Base-by-base conservation (phyloP, 2,888 invertebrate species). In the Cremastinae sp. region DNA sequence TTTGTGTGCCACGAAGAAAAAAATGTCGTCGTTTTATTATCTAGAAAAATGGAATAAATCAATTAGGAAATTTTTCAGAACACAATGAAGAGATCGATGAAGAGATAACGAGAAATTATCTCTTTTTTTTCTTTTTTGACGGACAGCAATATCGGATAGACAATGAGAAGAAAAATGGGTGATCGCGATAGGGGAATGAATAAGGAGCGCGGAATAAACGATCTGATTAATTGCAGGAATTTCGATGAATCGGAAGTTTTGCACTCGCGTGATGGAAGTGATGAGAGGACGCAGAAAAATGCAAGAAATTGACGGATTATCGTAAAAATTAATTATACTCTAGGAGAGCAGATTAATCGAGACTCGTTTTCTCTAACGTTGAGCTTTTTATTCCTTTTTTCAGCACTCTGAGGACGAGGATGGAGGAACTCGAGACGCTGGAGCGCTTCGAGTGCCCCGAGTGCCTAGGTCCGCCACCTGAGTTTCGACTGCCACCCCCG, bases 381-480 rank as follows among this genome's bases (percentile, higher is more conserved):
- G 85, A 47, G 16, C 45, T 10, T 14, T 14, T 86, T 87, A 88
- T 88, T 91, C 90, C 91, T 90, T 90, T 91, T 90, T 87, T 81
- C 83, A 88, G 88, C 82, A 86, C 87, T 84, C 83, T 86, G 85
- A 86, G 86, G 86, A 86, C 87, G 88, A 92, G 91, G 92, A 94
- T 94, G 94, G 94, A 94, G 94, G 94, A 94, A 90, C 92, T 94
- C 90, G 93, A 93, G 87, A 92, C 92, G 91, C 92, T 93, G 89
- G 93, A 93, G 90, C 91, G 93, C 91, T 92, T 91, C 90, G 94
- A 94, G 91, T 94, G 94, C 90, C 88, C 88, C 79, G 94, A 94
- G 90, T 95, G 94, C 91, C 92, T 94, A 83, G 94, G 94, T 85
- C 94, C 93, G 83, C 94, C 94, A 83, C 94, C 94, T 79, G 93